Conservation (phyloP, 2,113 vertebrate genomes). For the Conger conger region DNA sequence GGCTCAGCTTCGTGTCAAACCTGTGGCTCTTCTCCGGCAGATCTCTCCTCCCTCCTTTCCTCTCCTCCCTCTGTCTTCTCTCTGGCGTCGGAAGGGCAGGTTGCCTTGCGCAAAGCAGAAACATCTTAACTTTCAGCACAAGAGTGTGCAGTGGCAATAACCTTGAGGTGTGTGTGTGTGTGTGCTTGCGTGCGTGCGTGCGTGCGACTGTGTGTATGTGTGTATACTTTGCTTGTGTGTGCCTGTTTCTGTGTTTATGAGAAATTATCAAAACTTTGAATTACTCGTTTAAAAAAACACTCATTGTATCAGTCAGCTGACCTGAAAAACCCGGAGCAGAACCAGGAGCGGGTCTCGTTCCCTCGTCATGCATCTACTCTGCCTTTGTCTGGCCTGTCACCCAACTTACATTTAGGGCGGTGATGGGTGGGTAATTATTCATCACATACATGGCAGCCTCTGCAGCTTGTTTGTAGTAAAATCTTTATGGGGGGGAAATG, state of each 20-base stretch:
- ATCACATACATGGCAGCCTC: background rate
- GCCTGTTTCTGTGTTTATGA: no score
- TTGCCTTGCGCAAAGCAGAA: background rate
- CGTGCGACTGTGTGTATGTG: no score
- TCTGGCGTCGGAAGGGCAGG: background rate
- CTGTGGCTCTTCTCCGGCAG: constrained; percentile 6
- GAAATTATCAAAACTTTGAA: no score
- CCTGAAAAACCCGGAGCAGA: no score
- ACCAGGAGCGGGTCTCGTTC: background rate
- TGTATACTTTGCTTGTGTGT: no score
- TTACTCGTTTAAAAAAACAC: no score
- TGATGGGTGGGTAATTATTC: background rate
- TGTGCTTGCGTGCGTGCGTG: no score
- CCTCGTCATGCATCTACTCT: background rate
- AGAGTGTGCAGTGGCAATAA: constrained; percentile 48
- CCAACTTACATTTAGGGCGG: background rate
- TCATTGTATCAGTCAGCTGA: no score
- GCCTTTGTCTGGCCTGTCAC: background rate
- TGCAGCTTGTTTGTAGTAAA: background rate
- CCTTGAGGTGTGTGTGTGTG: constrained; percentile 45
- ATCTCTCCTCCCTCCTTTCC: constrained; percentile 1
- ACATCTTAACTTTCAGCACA: constrained; percentile 34
- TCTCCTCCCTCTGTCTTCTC: background rate
- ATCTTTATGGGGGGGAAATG: constrained; percentile 13
- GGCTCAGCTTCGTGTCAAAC: background rate